phyloP scores from a whole-genome alignment of 2,888 invertebrate genomes.

The Tiphia femorata region DNA sequence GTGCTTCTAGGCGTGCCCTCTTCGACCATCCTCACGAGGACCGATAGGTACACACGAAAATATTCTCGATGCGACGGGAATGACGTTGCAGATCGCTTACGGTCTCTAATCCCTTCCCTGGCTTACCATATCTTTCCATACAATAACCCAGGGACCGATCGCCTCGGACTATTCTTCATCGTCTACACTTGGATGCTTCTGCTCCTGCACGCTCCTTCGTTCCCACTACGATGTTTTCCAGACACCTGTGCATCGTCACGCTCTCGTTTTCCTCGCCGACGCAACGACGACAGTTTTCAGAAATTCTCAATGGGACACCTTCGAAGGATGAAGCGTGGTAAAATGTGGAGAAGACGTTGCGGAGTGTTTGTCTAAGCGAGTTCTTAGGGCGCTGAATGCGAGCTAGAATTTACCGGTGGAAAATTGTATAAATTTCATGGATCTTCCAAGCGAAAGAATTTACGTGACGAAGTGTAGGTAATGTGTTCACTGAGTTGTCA shows the following conservation, averaged over 20 bases:
- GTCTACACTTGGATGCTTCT: conserved; percentile 5
- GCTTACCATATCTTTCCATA: conserved; percentile 57
- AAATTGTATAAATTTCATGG: no score
- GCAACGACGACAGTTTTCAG: no score
- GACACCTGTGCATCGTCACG: background rate
- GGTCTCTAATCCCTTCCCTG: conserved; percentile 45
- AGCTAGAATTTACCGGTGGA: no score
- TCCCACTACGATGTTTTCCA: background rate
- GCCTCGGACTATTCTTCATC: conserved; percentile 23
- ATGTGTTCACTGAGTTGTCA: no score
- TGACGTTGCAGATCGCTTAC: conserved; percentile 39
- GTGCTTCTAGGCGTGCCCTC: conserved; percentile 60
- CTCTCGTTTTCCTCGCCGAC: background rate
- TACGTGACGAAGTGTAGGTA: no score
- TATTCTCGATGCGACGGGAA: conserved; percentile 39
- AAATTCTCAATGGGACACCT: no score
- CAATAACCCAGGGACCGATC: conserved; percentile 38
- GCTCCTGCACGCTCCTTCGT: background rate
- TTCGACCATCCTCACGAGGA: conserved; percentile 57
- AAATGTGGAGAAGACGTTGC: no score
- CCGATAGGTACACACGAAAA: conserved; percentile 56
- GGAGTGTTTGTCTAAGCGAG: no score
- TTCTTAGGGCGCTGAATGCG: no score
- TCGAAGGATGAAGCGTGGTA: no score
- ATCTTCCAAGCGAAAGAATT: no score